phyloP scores from a whole-genome alignment of 1,140 invertebrate genomes.

The Euglossa dilemma region DNA sequence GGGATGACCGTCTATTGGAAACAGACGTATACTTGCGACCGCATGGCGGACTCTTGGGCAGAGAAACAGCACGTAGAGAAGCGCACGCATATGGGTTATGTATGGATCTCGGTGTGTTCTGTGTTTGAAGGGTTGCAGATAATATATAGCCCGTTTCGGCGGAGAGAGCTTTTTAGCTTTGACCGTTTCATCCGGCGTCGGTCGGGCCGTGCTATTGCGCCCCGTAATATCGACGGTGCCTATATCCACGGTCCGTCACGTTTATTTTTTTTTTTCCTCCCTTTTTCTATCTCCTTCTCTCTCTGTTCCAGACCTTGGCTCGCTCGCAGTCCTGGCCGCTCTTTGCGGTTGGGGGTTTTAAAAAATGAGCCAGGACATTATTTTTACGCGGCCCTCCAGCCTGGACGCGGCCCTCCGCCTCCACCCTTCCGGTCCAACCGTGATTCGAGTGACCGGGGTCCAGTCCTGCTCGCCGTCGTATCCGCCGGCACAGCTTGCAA shows the following conservation, averaged over 20 bases:
- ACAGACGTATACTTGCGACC: not conserved
- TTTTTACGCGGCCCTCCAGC: slow-evolving; percentile 70
- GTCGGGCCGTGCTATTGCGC: slow-evolving; percentile 64
- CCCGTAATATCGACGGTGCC: slow-evolving; percentile 59
- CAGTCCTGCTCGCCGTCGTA: slow-evolving; percentile 56
- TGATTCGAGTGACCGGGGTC: slow-evolving; percentile 61
- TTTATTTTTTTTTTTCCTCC: slow-evolving; percentile 57
- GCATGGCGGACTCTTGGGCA: not conserved
- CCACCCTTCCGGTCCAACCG: slow-evolving; percentile 21
- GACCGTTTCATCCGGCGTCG: slow-evolving; percentile 75
- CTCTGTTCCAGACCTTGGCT: not conserved
- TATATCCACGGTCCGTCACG: slow-evolving; percentile 74
- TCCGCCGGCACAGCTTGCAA: slow-evolving; percentile 70
- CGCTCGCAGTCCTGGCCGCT: slow-evolving; percentile 38
- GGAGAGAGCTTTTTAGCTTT: slow-evolving; percentile 76
- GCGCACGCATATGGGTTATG: slow-evolving; percentile 63
- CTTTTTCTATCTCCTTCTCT: not conserved
- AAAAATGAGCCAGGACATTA: slow-evolving; percentile 79
- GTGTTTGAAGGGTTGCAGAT: slow-evolving; percentile 79
- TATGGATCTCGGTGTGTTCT: slow-evolving; percentile 68
- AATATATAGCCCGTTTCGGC: slow-evolving; percentile 77
- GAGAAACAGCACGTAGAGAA: slow-evolving; percentile 36
- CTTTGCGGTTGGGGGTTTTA: slow-evolving; percentile 62
- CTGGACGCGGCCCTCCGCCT: slow-evolving; percentile 20
- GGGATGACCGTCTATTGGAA: not conserved